Evolutionary conservation across 2,797 vertebrate genomes (phyloP), one percentile per base, ranked within the genome.

Genomic region (Echeneis naucrates): DNA sequence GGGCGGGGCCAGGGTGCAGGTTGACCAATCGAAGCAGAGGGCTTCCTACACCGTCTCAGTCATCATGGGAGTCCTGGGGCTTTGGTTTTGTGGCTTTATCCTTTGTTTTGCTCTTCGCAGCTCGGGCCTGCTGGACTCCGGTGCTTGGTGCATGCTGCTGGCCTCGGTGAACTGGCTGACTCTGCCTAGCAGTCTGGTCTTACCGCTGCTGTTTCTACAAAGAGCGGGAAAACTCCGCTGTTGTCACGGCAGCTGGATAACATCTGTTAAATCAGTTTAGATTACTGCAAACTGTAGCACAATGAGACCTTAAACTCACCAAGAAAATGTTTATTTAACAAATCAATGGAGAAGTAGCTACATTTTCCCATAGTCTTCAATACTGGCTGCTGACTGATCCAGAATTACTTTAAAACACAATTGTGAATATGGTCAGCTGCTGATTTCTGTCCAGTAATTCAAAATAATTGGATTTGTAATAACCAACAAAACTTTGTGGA

Each of bases 191-290:
- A 37, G 21, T 11, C 8, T 72, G 30, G 44, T 68, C 4, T 37
- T 68, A 8, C 78, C 68, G 14, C n/a, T 78, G 38, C 48, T 74
- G 54, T 78, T 53, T 6, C 47, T 73, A 3, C 44, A 80, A 21
- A 44, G 72, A 11, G 60, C 60, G 1, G 27, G 32, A 6, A 65
- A 54, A 59, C 17, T 64, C 2, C 0, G 1, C 11, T 56, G 35
- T 4, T 44, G 14, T 1, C 3, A 13, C 40, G 13, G 21, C 1
- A 12, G 16, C 16, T 8, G 5, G 7, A 42, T 42, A 38, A 1
- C 16, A 9, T 8, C 8, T 19, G 5, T 44, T 17, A 44, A 44
- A 9, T n/a, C n/a, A 19, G 42, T 44, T 38, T 5, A 40, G 37
- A 38, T 0, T 40, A 42, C n/a, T 33, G 32, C 32, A 33, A 33